A percentile compares a stretch with the other conserved stretches of the same genome.
Evolutionary conservation across 2,888 invertebrate genomes (phyloP).

Genomic region (Koerneria pararmatus): DNA sequence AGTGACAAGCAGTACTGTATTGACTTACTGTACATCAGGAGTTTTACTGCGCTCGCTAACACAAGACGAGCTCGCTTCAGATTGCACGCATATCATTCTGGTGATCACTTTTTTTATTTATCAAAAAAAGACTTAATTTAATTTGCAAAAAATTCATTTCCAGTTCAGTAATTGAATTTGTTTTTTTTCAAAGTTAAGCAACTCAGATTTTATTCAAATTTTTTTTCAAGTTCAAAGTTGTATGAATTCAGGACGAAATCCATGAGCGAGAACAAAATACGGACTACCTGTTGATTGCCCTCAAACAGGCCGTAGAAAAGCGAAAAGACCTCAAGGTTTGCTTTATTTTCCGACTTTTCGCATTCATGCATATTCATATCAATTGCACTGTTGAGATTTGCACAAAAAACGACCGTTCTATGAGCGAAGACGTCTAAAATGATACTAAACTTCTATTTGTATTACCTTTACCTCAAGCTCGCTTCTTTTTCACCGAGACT

Average conservation of each 20-base stretch:
- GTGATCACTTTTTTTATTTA: no score
- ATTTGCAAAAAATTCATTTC: no score
- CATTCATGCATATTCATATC: no score
- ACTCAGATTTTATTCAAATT: no score
- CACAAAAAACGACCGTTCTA: no score
- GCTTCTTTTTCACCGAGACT: no score
- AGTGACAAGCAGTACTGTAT: constrained; percentile 74
- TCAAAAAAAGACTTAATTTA: no score
- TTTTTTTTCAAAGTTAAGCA: background rate
- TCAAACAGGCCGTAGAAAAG: constrained; percentile 61
- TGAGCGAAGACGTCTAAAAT: no score
- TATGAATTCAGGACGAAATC: constrained; percentile 75
- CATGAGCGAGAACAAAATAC: constrained; percentile 89
- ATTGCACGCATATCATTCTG: constrained; percentile 73
- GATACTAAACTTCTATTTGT: no score
- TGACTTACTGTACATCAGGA: constrained; percentile 88
- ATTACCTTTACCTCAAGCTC: no score
- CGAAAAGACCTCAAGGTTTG: constrained; percentile 47
- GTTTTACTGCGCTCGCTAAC: constrained; percentile 82
- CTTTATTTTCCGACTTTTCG: background rate
- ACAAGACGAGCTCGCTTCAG: constrained; percentile 71
- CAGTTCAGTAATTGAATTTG: background rate
- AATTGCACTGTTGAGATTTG: no score
- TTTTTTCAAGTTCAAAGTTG: background rate
- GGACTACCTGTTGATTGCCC: constrained; percentile 83